Base-by-base conservation (phyloP, 1,140 invertebrate species). In the Chelonus insularis region DNA sequence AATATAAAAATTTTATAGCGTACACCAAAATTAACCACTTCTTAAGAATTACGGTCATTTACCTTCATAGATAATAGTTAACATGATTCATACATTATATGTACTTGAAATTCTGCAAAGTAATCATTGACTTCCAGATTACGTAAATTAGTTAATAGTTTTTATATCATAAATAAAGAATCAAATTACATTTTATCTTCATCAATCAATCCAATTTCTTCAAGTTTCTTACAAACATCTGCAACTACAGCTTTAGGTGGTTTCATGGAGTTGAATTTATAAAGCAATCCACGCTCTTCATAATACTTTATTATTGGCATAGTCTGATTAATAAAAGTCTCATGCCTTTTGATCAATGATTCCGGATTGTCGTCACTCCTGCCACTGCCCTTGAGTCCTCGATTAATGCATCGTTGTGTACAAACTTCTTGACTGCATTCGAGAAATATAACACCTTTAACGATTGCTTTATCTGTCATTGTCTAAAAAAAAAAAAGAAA, bases 341-440 rank as follows among this genome's bases (percentile, higher is more conserved):
- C 83, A 65, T 98, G 93, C 69, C 98, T 86, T 77, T 98, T 97
- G 62, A 89, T 86, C 18, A 99, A 82, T 71, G 92, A 93, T 60
- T 98, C 94, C 29, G 86, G 72, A 78, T 99, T 99, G 74, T 99
- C 97, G 81, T 99, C 98, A 1, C 89, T 87, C 14, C 98, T 87
- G 0, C 96, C 96, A 78, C 94, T 96, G 16, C 93, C 94, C 47
- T 88, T 88, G 12, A 90, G 87, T 1, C 96, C 96, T 39, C 97
- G 86, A 4, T 86, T 86, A 43, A 99, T 74, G 74, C 95, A 98
- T 32, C 96, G 84, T 20, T 91, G 73, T 0, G 91, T 88, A 76
- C 96, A 98, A 1, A 88, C 86, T 59, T 99, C 87, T 72, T 92
- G 83, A 6, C 86, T 84, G 75, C 97, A 99, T 57, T 98, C 91